Evolutionary conservation across 2,113 vertebrate species (phyloP).

Genomic region (Patagioenas fasciata): DNA sequence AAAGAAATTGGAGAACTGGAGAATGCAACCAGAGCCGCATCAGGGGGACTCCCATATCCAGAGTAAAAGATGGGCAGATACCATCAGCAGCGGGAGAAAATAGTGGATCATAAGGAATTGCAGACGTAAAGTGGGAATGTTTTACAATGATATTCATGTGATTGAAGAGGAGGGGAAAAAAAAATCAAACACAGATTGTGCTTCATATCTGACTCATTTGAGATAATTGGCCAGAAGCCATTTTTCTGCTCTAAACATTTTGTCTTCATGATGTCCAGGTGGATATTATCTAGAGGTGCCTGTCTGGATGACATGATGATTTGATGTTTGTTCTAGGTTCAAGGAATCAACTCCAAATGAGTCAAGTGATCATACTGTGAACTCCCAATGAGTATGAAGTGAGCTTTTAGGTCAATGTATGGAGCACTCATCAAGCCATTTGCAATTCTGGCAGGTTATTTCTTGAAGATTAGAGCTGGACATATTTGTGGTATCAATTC

Average conservation of each 20-base stretch:
- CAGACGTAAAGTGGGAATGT: not conserved
- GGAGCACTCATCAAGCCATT: not conserved
- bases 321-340: not conserved
- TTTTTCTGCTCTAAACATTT: not conserved
- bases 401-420: not conserved
- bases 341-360: not conserved
- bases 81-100: not conserved
- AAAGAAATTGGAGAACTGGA: conserved; percentile 23
- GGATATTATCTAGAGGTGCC: not conserved
- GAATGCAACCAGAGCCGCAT: conserved; percentile 27
- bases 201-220: not conserved
- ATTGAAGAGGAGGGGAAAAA: not conserved
- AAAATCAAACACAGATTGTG: not conserved
- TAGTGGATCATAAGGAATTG: not conserved
- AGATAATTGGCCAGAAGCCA: not conserved
- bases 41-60: not conserved
- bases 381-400: not conserved
- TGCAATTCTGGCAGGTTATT: not conserved
- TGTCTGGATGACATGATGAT: not conserved
- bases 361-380: not conserved
- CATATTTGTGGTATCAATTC: not conserved
- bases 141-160: not conserved
- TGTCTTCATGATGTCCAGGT: not conserved
- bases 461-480: not conserved
- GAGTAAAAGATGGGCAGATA: conserved; percentile 9